Conservation (phyloP, 2,797 vertebrate genomes). For the Sebastes itinus region DNA sequence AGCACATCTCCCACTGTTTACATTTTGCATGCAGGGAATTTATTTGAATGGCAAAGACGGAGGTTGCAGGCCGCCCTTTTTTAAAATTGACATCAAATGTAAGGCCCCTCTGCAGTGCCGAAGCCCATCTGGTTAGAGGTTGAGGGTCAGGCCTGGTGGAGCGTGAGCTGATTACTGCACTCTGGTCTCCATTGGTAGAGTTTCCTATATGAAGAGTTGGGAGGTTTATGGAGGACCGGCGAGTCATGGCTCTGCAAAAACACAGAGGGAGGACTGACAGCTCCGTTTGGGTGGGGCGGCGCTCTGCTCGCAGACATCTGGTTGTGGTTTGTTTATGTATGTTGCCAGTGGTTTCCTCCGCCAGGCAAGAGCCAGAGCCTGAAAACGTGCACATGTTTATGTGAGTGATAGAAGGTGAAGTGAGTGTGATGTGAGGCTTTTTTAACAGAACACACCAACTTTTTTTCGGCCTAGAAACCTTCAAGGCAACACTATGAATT, state of each 20-base stretch:
- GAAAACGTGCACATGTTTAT: conserved; percentile 54
- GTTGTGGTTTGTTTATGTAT: conserved; percentile 74
- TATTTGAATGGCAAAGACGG: conserved; percentile 16
- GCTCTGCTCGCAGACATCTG: conserved; percentile 70
- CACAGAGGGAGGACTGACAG: conserved; percentile 64
- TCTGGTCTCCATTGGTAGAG: neutral
- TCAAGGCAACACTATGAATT: neutral
- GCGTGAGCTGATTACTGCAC: conserved; percentile 24
- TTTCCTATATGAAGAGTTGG: conserved; percentile 24
- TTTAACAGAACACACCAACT: neutral
- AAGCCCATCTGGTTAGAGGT: conserved; percentile 19
- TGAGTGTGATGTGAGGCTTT: conserved; percentile 36
- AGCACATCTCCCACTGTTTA: conserved; percentile 15
- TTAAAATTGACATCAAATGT: conserved; percentile 35
- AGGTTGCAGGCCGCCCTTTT: conserved; percentile 21
- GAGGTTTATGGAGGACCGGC: conserved; percentile 34
- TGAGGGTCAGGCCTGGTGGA: conserved; percentile 25
- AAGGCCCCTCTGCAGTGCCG: neutral
- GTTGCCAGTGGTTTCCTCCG: conserved; percentile 58
- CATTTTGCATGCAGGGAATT: conserved; percentile 13
- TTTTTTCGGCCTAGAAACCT: neutral
- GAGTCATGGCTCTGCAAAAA: conserved; percentile 70
- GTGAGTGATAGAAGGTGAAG: conserved; percentile 49
- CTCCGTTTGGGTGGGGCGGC: conserved; percentile 61
- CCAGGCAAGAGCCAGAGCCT: conserved; percentile 41